Conservation (phyloP, 2,888 invertebrate genomes). For the Slavum lentiscoides region DNA sequence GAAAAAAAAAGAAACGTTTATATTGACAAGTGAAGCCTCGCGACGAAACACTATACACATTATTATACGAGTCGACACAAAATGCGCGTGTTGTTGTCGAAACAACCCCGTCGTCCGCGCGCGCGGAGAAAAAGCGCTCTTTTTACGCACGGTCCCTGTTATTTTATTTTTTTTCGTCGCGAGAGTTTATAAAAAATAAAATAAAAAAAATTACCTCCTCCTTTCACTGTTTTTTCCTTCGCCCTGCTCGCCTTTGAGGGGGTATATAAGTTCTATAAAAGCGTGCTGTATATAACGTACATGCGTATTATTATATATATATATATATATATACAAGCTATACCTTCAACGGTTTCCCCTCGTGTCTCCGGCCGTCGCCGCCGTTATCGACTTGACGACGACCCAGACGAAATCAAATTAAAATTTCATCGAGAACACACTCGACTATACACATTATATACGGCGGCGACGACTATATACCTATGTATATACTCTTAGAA, state of each 20-base stretch:
- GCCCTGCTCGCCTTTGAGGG: too few relatives aligned
- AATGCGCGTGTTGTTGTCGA: slow-evolving; percentile 19
- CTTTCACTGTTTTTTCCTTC: too few relatives aligned
- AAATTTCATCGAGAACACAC: slow-evolving; percentile 12
- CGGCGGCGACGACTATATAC: not conserved
- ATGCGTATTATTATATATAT: not conserved
- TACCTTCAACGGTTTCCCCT: slow-evolving; percentile 11
- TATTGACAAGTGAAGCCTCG: not conserved
- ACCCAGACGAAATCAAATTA: slow-evolving; percentile 30
- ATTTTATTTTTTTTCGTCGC: not conserved
- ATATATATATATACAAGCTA: not conserved
- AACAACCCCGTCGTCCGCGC: not conserved
- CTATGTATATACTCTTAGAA: not conserved
- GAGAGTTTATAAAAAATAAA: not conserved
- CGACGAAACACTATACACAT: slow-evolving; percentile 15
- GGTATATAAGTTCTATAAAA: too few relatives aligned
- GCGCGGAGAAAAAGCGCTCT: not conserved
- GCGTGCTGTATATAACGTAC: not conserved
- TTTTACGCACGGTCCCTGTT: slow-evolving; percentile 7
- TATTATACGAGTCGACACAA: slow-evolving; percentile 14
- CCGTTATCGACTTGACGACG: too few relatives aligned
- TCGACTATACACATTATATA: too few relatives aligned
- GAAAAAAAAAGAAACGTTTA: too few relatives aligned
- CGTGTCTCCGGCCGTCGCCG: not conserved
- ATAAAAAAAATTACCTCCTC: not conserved